Evolutionary conservation across 2,797 vertebrate genomes (phyloP).

Genomic region (Ataeniobius toweri): DNA sequence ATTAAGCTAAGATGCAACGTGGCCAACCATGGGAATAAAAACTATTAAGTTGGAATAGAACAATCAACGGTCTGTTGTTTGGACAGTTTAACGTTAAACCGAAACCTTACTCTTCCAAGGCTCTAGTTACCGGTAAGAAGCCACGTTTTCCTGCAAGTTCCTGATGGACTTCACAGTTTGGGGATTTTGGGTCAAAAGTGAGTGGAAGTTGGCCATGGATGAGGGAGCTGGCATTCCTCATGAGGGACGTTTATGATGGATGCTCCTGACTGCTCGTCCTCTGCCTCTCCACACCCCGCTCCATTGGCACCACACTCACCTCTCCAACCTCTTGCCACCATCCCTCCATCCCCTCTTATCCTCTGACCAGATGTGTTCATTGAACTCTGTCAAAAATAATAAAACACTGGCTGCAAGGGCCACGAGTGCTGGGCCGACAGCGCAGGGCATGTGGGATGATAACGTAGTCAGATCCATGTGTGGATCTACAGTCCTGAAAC

Average conservation of each 20-base stretch:
- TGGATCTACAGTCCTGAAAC: constrained; percentile 21
- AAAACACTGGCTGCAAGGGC: constrained; percentile 74
- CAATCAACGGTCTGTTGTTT: no score
- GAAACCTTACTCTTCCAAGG: neutral
- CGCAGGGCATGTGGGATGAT: constrained; percentile 22
- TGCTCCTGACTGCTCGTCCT: constrained; percentile 65
- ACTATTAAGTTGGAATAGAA: no score
- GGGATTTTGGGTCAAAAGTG: constrained; percentile 47
- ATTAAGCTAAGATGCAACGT: no score
- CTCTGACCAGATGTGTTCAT: constrained; percentile 85
- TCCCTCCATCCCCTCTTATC: constrained; percentile 69
- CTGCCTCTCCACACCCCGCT: constrained; percentile 61
- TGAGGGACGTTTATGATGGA: constrained; percentile 74
- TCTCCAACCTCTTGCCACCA: constrained; percentile 68
- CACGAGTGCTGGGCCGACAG: constrained; percentile 32
- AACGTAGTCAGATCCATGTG: constrained; percentile 11
- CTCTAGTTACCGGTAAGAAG: no score
- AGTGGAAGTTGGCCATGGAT: constrained; percentile 40
- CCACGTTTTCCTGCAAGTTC: constrained; percentile 10
- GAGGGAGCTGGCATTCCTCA: constrained; percentile 58
- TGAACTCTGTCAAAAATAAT: constrained; percentile 90
- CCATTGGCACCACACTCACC: constrained; percentile 71
- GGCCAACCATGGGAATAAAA: no score
- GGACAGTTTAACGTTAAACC: neutral
- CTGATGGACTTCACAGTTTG: constrained; percentile 29